Conservation (phyloP, 2,797 vertebrate genomes). For the Eulemur mongoz region DNA sequence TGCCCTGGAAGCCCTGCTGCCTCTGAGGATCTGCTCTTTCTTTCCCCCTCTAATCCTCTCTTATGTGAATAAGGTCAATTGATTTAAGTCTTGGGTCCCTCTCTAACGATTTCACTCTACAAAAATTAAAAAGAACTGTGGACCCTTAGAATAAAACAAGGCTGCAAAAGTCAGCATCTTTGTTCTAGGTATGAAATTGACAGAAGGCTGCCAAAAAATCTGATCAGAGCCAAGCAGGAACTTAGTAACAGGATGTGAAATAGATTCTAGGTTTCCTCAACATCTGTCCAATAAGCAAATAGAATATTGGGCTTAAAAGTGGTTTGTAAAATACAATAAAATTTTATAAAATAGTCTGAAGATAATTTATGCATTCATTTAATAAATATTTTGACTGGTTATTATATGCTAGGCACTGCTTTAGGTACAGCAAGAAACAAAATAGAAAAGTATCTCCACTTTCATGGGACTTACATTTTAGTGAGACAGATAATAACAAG, state of each 20-base stretch:
- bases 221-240: background rate
- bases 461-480: background rate
- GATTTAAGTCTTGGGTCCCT: background rate
- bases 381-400: background rate
- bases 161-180: background rate
- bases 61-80: background rate
- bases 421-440: background rate
- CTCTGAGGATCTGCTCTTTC: background rate
- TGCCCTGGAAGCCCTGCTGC: background rate
- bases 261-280: background rate
- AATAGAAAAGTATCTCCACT: background rate
- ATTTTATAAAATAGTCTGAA: background rate
- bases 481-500: background rate
- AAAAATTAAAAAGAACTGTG: background rate
- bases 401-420: background rate
- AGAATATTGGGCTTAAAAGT: background rate
- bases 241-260: background rate
- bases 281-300: background rate
- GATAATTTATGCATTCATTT: background rate
- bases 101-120: background rate
- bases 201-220: background rate
- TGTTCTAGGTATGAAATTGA: background rate
- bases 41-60: background rate
- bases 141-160: background rate
- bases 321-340: background rate